A percentile compares a stretch with the other conserved stretches of the same genome.
These are phyloP conservation scores for Umimayanthus chanpuru DNA, from an alignment of 92 coral and sea anemone species.

Conservation along the genomic window DNA sequence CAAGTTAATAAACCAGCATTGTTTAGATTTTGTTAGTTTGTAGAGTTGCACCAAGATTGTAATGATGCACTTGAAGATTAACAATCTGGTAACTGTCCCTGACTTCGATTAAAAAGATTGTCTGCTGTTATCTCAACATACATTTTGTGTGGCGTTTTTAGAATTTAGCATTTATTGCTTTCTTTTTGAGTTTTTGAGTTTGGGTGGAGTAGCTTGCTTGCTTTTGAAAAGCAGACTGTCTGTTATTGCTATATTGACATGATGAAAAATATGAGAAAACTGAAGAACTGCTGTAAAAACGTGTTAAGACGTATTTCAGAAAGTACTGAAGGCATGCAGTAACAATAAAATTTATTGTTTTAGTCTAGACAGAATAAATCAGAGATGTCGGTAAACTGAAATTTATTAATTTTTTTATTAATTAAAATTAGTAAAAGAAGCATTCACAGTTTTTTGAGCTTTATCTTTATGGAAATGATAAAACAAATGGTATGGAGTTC, in stretches of 20 bases:
- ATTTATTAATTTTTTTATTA: no score
- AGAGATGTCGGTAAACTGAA: not conserved
- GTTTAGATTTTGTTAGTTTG: no score
- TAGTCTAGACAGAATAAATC: not conserved
- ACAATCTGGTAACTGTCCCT: not conserved
- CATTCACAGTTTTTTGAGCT: not conserved
- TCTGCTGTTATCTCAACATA: not conserved
- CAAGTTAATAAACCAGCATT: not conserved
- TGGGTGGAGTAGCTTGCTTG: not conserved
- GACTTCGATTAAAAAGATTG: not conserved
- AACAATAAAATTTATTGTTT: no score
- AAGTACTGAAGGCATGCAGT: no score
- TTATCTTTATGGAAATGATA: no score
- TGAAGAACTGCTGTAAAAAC: not conserved
- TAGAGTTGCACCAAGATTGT: not conserved
- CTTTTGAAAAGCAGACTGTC: not conserved
- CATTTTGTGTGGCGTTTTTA: not conserved
- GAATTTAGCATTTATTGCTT: no score
- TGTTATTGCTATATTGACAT: not conserved
- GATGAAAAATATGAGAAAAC: not conserved
- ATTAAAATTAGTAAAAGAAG: no score
- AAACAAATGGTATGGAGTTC: not conserved
- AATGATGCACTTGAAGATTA: not conserved
- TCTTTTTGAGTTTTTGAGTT: no score
- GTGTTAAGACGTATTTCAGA: not conserved